Base-by-base conservation (phyloP, 2,888 invertebrate genomes). In the Tiliacea aurago region DNA sequence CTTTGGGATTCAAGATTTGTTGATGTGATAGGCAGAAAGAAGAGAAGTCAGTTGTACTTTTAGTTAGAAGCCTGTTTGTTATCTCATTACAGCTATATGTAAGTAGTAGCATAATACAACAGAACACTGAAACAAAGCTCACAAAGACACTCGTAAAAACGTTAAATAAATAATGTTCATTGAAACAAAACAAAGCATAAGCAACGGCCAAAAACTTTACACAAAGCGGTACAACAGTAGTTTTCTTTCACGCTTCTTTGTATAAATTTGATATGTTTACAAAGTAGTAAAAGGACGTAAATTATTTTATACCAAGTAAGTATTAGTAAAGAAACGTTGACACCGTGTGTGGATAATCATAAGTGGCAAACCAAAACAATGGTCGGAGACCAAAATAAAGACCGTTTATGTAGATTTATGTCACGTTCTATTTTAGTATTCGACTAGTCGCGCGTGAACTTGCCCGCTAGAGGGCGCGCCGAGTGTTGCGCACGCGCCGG, bases 361-460 rank as follows among this genome's bases (percentile, higher is more conserved):
- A 77, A 83, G 70, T 84, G 70, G 49, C 75, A 84, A 69, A 78
- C 78, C 83, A 89, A 91, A 90, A 93, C 93, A 92, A 92, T 92
- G 89, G 87, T 80, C 86, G 85, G 81, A 85, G 87, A 91, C 92
- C 85, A 89, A 94, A 94, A 93, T 93, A 94, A 93, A 91, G 90
- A 89, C 92, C 92, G 93, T 94, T 94, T 94, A 95, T 94, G 94
- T 92, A 93, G 93, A 95, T 95, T 94, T 94, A 95, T 95, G 95
- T 95, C 95, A 95, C 92, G 92, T 84, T 93, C 94, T 95, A 95
- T 95, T 95, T 95, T 89, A 81, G 93, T 91, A 91, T 83, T 86
- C 89, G 90, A 87, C 88, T 89, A 91, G 88, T 90, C 88, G 89
- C 90, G 91, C 92, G 90, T 94, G 93, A 93, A 93, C 93, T 93